Evolutionary conservation across 2,888 invertebrate genomes (phyloP), one percentile per base, ranked within the genome.

Genomic region (Oscheius sp.): DNA sequence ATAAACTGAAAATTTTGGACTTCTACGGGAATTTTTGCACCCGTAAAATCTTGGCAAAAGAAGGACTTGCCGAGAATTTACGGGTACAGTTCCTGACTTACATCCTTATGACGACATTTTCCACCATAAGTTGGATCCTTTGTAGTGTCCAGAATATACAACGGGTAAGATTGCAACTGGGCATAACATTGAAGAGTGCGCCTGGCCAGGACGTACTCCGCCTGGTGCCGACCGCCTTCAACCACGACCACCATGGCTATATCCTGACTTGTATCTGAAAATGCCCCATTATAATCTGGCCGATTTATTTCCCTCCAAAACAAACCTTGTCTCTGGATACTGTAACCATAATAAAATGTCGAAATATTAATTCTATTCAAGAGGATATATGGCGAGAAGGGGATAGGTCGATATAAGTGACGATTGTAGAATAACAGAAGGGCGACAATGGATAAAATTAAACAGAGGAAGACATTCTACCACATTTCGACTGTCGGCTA

Each of bases 1-100:
- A 81, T 79, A 56, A 81, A 76, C 81, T 81, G 66, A 53, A 69
- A 55, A 23, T 16, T n/a, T n/a, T n/a, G n/a, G n/a, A n/a, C n/a
- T n/a, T n/a, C n/a, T n/a, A n/a, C n/a, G n/a, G n/a, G n/a, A n/a
- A n/a, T n/a, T n/a, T n/a, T n/a, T n/a, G n/a, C n/a, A n/a, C n/a
- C n/a, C n/a, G n/a, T n/a, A n/a, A n/a, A n/a, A n/a, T n/a, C n/a
- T 16, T 46, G 49, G 64, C 16, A 49, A 45, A 1, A 16, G 23
- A 35, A 27, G 18, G 16, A 74, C 59, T n/a, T n/a, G n/a, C n/a
- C n/a, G n/a, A n/a, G n/a, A n/a, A n/a, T n/a, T n/a, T n/a, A n/a
- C n/a, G n/a, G n/a, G n/a, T 49, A 18, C 49, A 41, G 45, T 9
- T 9, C 35, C 35, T 9, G 35, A 35, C 35, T n/a, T n/a, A 80